Evolutionary conservation across 2,888 invertebrate genomes (phyloP), one percentile per base, ranked within the genome.

Genomic region (Lycophotia porphyrea): DNA sequence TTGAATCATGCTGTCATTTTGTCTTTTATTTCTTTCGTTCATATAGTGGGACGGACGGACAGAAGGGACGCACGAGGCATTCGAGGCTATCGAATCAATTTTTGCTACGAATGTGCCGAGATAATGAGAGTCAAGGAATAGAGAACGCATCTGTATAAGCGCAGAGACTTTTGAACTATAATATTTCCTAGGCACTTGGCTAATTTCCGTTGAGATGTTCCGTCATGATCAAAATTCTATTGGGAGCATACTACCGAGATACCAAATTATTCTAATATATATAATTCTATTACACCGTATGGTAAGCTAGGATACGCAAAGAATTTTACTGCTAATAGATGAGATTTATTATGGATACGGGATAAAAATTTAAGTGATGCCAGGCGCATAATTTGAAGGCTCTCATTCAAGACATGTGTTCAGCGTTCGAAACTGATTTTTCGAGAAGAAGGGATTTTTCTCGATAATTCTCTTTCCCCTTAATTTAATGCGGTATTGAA

Each of bases 341-440:
- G 27, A 66, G 63, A 73, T 77, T 83, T 80, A 73, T 71, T 60
- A 34, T 21, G n/a, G n/a, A 49, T 55, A 63, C 34, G 66, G 31
- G 65, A 71, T 63, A 77, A 73, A 81, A 83, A 78, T 73, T 8
- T 36, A 60, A 64, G 76, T 63, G 76, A 71, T 42, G 24, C 47
- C 74, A 70, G 78, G 71, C 83, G 75, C 74, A 67, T 81, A 78
- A 81, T 87, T 85, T 74, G 64, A 76, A 80, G 76, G 64, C 55
- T 66, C 52, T 74, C 67, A 78, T 73, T 79, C 74, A 71, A 49
- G 63, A n/a, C 70, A 55, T 76, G 68, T 66, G 52, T 73, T 75
- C 39, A 49, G 47, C 39, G 63, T 39, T 39, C n/a, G 39, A 15
- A 63, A n/a, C 13, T 4, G 63, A 39, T 3, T 39, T 39, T 63